Evolutionary conservation across 2,888 invertebrate species (phyloP), one percentile per base, ranked within the genome.

Genomic region (Asteroscopus sphinx): DNA sequence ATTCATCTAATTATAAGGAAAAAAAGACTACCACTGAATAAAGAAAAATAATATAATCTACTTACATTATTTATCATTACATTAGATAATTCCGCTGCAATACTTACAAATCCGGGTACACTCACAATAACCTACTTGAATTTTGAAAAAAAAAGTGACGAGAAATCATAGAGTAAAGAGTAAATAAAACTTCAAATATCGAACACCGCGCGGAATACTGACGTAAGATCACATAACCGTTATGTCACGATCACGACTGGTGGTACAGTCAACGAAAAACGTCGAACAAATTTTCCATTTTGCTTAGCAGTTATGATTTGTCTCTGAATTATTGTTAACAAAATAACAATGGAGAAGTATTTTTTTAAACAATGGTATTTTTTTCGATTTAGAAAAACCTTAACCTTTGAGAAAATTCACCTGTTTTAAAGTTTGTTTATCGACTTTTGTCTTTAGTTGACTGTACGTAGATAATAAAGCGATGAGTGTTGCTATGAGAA

Each of bases 191-290:
- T 53, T 55, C 35, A 42, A 65, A 66, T 42, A 69, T 57, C 54
- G 56, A 69, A 51, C 51, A 30, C 32, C 15, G 39, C 28, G 28
- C 52, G 37, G 12, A 42, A 45, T 44, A 32, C 32, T 61, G 57
- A 62, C 53, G 71, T 70, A 75, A 76, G 48, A 60, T 70, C 69
- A 70, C 72, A 66, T 77, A 76, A 79, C 62, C 13, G 68, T 81
- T 80, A 66, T 75, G 56, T 79, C 74, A 77, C 58, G 54, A 46
- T 77, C 74, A 77, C 56, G 52, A 42, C 28, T 39, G 52, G 36
- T 40, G 48, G 26, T 1, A 53, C 57, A 48, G n/a, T n/a, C n/a
- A n/a, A n/a, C n/a, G n/a, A n/a, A n/a, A n/a, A n/a, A n/a, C n/a
- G n/a, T n/a, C n/a, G n/a, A n/a, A n/a, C n/a, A n/a, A n/a, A n/a